phyloP scores from a whole-genome alignment of 23 tunicate species.

The Halocynthia aurantium region DNA sequence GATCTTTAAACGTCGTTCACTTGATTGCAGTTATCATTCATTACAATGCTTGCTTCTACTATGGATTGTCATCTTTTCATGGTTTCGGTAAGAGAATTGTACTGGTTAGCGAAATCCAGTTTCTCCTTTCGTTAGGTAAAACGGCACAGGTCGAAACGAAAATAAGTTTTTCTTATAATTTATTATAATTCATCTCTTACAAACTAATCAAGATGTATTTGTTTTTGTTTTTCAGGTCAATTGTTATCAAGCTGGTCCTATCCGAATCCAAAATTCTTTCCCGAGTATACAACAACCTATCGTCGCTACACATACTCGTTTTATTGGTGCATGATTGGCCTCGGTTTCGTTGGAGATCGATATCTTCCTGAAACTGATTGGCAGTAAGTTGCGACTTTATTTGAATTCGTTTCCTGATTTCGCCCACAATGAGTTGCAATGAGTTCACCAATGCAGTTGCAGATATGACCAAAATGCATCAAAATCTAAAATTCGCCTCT shows the following conservation, averaged over 20 bases:
- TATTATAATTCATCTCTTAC: no score
- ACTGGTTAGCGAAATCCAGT: no score
- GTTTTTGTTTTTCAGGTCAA: conserved; percentile 22
- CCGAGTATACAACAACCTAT: conserved; percentile 51
- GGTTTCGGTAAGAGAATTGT: conserved; percentile 66
- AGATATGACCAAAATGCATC: no score
- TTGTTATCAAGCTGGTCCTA: conserved; percentile 59
- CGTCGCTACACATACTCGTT: conserved; percentile 70
- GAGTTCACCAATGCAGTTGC: no score
- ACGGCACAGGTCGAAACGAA: no score
- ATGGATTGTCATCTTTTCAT: conserved; percentile 19
- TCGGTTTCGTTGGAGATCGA: conserved; percentile 40
- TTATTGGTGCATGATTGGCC: conserved; percentile 66
- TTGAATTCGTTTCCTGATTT: no score
- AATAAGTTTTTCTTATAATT: no score
- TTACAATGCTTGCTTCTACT: conserved; percentile 79
- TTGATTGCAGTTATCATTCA: conserved; percentile 37
- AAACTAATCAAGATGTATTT: no score
- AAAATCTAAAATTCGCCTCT: no score
- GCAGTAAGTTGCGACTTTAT: conserved; percentile 55
- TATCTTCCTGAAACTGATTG: conserved; percentile 65
- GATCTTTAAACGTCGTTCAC: conserved; percentile 44
- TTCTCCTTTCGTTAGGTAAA: no score
- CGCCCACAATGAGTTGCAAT: no score
- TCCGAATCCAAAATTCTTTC: conserved; percentile 57